Evolutionary conservation across 2,113 vertebrate species (phyloP).

Genomic region (Sitta europaea): DNA sequence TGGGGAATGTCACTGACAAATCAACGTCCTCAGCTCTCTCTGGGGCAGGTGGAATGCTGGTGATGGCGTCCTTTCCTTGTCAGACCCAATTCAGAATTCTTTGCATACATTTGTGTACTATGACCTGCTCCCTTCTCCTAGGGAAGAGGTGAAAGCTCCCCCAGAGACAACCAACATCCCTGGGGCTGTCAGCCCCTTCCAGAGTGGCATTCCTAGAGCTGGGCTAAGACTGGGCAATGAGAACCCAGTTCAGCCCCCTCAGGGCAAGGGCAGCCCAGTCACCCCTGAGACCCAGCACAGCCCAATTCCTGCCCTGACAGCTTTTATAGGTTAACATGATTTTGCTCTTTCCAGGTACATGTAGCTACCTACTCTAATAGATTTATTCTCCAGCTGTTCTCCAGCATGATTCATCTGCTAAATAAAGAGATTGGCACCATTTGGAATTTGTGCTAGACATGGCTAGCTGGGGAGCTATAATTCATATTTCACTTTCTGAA

Average conservation of each 20-base stretch:
- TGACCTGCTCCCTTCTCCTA: not conserved
- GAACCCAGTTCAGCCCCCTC: not conserved
- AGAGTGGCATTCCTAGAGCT: fast-evolving
- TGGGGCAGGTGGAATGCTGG: not conserved
- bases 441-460: not conserved
- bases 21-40: fast-evolving
- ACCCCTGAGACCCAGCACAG: fast-evolving
- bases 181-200: not conserved
- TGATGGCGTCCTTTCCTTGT: not conserved
- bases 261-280: not conserved
- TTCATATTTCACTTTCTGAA: not conserved
- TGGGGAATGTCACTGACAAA: not conserved
- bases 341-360: not conserved
- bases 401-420: not conserved
- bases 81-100: not conserved
- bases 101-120: not conserved
- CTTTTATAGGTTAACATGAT: not conserved
- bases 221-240: not conserved
- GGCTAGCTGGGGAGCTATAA: not conserved
- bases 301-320: fast-evolving
- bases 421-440: not conserved
- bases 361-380: not conserved
- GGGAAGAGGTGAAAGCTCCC: not conserved
- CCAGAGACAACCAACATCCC: fast-evolving
- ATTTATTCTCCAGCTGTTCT: not conserved